phyloP scores from a whole-genome alignment of 2,888 invertebrate genomes.

The Tenthredo livida region DNA sequence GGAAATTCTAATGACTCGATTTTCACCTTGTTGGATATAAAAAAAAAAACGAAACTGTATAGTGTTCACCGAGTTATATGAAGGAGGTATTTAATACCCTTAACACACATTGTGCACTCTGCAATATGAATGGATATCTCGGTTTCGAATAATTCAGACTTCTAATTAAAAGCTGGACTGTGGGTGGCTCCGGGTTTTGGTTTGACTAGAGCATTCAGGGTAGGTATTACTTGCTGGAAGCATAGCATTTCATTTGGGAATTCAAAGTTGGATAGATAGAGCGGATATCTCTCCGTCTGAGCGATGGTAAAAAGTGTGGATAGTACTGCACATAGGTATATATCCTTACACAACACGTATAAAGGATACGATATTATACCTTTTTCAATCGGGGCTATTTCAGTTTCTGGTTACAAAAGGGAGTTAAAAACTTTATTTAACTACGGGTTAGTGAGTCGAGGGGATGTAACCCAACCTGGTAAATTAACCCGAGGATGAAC shows the following conservation, averaged over 20 bases:
- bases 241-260: neutral
- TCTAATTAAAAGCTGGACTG: constrained; percentile 41
- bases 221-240: neutral
- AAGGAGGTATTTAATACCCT: neutral
- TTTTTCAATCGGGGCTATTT: neutral
- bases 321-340: too few relatives aligned
- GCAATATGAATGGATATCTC: constrained; percentile 14
- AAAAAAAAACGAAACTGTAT: neutral
- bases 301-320: neutral
- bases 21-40: neutral
- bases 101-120: constrained; percentile 5
- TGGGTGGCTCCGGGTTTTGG: neutral
- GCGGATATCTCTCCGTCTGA: neutral
- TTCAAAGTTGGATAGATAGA: constrained; percentile 33
- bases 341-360: neutral
- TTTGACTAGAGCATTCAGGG: neutral
- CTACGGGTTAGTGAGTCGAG: neutral
- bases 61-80: neutral
- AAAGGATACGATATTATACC: neutral
- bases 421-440: constrained; percentile 18
- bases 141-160: constrained; percentile 45
- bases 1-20: neutral
- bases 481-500: constrained; percentile 27
- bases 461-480: neutral
- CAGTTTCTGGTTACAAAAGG: neutral